Evolutionary conservation across 92 coral and sea anemone genomes (phyloP), one percentile per base, ranked within the genome.

Genomic region (Porites evermanni): DNA sequence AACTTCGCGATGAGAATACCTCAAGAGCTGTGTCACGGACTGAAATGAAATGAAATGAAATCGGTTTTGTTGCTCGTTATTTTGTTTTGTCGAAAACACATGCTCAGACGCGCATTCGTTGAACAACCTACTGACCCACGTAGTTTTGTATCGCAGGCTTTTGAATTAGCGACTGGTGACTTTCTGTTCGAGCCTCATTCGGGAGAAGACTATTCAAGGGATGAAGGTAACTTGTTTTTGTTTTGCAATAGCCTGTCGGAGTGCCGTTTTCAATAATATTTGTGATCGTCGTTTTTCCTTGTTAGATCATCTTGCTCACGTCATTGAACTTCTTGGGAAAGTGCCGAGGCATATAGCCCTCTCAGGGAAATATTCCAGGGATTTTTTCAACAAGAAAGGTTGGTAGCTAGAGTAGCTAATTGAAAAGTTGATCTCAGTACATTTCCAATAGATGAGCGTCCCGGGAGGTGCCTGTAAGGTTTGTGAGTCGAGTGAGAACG

Each of bases 131-230:
- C 3, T 56, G 4, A 56, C 16, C 61, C 12, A 11, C 3, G 12
- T 56, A 29, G 9, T 60, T 14, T 29, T 72, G 64, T 17, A 32
- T 58, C n/a, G 20, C 82, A 97, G 99, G 95, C 99, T 3, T 97
- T 97, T 84, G 99, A 97, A 81, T 88, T 97, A 44, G 93, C 94
- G 14, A 97, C 99, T 6, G 99, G 99, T 17, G 99, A 97, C 79
- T 97, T 95, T 63, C 74, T 97, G 73, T 97, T 97, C 77, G 99
- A 97, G 71, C 99, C 99, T 6, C 99, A 97, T 84, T 95, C 99
- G 0, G 99, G 99, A 21, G 99, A 97, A 69, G 97, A 95, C 78
- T 97, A 97, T 74, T 93, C 99, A 24, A 89, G 99, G 76, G 99
- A 97, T 81, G 99, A 97, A 92, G 99, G 99, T 97, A 85, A 23